Conservation (phyloP, 2,888 invertebrate species). For the Cephus rjabovi region DNA sequence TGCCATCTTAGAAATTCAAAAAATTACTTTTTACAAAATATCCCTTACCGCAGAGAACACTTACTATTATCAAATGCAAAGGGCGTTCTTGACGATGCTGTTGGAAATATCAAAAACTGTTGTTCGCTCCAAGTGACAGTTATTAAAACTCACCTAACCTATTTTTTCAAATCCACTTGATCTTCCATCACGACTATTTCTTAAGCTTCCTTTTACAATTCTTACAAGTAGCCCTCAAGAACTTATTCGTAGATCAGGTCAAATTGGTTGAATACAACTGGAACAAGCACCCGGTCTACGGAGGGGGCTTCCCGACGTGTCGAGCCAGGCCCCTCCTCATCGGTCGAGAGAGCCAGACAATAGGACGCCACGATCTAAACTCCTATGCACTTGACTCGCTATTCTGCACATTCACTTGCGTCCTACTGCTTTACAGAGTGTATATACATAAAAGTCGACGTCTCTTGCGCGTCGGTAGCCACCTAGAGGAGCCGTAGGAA, state of each 20-base stretch:
- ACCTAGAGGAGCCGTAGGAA: background rate
- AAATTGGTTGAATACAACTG: conserved; percentile 13
- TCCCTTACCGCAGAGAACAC: background rate
- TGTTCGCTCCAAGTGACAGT: background rate
- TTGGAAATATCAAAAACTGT: background rate
- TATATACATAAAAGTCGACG: background rate
- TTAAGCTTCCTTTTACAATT: background rate
- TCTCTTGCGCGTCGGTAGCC: background rate
- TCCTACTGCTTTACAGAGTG: background rate
- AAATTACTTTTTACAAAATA: background rate
- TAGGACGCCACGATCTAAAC: conserved; percentile 46
- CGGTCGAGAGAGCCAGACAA: conserved; percentile 46
- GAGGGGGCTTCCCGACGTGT: conserved; percentile 12
- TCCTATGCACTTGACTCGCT: conserved; percentile 24
- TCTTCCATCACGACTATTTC: background rate
- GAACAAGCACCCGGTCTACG: conserved; percentile 28
- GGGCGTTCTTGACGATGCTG: background rate
- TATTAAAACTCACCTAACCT: background rate
- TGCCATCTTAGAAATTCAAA: background rate
- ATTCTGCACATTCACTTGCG: conserved; percentile 12
- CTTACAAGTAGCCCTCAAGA: background rate
- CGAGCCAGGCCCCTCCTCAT: conserved; percentile 14
- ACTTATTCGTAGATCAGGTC: background rate
- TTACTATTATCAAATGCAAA: background rate
- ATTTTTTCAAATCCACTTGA: background rate